These are phyloP conservation scores for Oceanites oceanicus DNA, from an alignment of 2,113 vertebrate genomes.

Conservation along the genomic window DNA sequence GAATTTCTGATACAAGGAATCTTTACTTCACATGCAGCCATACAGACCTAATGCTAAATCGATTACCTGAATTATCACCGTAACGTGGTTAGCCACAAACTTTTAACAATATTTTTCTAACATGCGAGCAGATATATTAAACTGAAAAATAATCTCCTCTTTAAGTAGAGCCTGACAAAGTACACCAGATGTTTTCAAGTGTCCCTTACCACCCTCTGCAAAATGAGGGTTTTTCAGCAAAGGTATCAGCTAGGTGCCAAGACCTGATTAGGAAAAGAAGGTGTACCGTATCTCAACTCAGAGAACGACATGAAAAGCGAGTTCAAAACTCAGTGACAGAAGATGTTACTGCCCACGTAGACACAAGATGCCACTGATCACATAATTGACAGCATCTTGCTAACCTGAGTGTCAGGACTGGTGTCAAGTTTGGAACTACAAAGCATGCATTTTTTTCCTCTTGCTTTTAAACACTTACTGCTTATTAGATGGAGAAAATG, in stretches of 20 bases:
- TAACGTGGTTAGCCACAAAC: not conserved
- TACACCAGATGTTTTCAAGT: not conserved
- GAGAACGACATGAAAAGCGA: not conserved
- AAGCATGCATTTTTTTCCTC: not conserved
- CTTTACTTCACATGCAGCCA: not conserved
- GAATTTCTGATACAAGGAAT: not conserved
- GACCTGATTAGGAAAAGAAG: not conserved
- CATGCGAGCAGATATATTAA: not conserved
- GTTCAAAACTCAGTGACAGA: not conserved
- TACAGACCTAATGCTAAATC: not conserved
- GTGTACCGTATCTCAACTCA: not conserved
- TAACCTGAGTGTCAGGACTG: not conserved
- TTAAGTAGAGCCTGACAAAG: not conserved
- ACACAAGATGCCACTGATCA: not conserved
- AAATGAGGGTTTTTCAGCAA: not conserved
- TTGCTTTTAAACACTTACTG: not conserved
- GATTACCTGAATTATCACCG: not conserved
- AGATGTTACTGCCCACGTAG: not conserved
- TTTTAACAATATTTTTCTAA: not conserved
- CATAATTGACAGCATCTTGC: not conserved
- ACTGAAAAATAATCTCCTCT: not conserved
- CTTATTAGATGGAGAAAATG: not conserved
- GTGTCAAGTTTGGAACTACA: not conserved
- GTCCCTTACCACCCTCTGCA: not conserved
- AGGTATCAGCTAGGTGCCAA: not conserved